Evolutionary conservation across 2,888 invertebrate species (phyloP).

Genomic region (Coenonympha glycerion): DNA sequence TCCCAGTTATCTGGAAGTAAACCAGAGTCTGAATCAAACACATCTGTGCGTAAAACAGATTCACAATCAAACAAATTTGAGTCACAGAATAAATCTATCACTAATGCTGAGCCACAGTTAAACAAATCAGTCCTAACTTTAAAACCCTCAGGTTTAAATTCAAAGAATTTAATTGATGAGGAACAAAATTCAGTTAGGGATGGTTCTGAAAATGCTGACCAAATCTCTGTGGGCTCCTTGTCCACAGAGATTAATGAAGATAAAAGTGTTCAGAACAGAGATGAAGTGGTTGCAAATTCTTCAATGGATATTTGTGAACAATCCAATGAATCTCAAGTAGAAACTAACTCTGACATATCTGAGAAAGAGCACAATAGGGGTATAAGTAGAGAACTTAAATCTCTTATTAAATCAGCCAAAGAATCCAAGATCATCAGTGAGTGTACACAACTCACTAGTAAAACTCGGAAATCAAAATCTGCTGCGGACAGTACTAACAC

Average conservation of each 20-base stretch:
- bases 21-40: neutral
- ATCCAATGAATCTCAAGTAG: slow-evolving; percentile 50
- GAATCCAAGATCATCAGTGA: slow-evolving; percentile 80
- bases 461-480: slow-evolving; percentile 63
- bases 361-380: slow-evolving; percentile 62
- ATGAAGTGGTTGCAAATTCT: slow-evolving; percentile 14
- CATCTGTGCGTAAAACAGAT: neutral
- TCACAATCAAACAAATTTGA: neutral
- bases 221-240: slow-evolving; percentile 39
- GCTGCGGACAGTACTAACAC: slow-evolving; percentile 64
- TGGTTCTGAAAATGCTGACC: slow-evolving; percentile 22
- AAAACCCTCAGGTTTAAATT: no score
- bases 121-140: no score
- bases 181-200: neutral
- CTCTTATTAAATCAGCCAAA: slow-evolving; percentile 79
- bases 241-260: slow-evolving; percentile 30
- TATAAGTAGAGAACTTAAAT: slow-evolving; percentile 77
- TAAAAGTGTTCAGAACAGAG: slow-evolving; percentile 25
- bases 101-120: no score
- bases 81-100: no score
- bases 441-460: slow-evolving; percentile 72
- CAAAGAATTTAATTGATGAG: no score
- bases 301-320: slow-evolving; percentile 34
- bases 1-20: no score
- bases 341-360: slow-evolving; percentile 41